Percentiles rank a stretch among this genome's conserved stretches.
phyloP scores from a whole-genome alignment of 2,797 vertebrate genomes.

The Sebastes wilsoni region DNA sequence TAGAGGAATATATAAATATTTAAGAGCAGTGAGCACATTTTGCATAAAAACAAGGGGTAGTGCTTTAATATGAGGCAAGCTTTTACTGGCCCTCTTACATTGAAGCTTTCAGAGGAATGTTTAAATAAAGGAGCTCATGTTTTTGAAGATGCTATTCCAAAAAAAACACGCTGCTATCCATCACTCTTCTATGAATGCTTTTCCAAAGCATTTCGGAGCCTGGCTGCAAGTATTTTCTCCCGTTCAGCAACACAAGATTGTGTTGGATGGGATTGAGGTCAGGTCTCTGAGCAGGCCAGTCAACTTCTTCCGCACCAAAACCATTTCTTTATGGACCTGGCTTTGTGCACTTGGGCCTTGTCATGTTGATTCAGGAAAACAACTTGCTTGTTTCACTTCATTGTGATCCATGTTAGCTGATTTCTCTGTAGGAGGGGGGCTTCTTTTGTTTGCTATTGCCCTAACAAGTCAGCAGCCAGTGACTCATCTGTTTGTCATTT shows the following conservation, averaged over 20 bases:
- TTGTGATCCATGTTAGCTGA: not conserved
- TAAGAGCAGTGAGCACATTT: conserved; percentile 3
- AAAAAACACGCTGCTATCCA: not conserved
- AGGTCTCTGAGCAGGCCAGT: not conserved
- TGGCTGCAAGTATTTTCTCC: not conserved
- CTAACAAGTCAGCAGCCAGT: not conserved
- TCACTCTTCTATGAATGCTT: not conserved
- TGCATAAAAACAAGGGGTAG: not conserved
- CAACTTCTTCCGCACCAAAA: not conserved
- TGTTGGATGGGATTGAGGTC: not conserved
- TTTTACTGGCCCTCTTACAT: not conserved
- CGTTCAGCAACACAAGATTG: not conserved
- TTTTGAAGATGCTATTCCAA: not conserved
- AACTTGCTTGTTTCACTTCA: not conserved
- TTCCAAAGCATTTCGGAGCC: not conserved
- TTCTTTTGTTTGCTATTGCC: not conserved
- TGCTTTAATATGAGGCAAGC: not conserved
- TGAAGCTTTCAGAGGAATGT: not conserved
- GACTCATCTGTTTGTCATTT: conserved; percentile 10
- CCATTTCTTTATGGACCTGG: not conserved
- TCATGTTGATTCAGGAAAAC: not conserved
- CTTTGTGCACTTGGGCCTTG: not conserved
- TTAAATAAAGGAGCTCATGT: not conserved
- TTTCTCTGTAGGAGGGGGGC: not conserved
- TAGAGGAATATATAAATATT: conserved; percentile 43